Percentiles rank a stretch among this genome's conserved stretches.
phyloP scores from a whole-genome alignment of 2,888 invertebrate species.

The Cephus rjabovi region DNA sequence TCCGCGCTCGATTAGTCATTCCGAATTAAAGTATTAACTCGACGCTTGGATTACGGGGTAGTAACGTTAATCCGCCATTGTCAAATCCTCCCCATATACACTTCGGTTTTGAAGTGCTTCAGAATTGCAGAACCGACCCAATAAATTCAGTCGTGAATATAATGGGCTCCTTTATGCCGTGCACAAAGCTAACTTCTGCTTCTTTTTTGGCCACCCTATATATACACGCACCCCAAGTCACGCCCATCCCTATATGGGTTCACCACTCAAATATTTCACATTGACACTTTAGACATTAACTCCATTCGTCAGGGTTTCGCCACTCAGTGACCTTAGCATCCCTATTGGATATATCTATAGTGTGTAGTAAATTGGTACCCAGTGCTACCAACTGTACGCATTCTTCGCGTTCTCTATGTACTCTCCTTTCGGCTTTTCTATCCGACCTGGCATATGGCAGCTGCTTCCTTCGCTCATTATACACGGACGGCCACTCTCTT shows the following conservation, averaged over 20 bases:
- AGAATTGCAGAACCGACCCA: constrained; percentile 31
- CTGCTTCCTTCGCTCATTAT: constrained; percentile 6
- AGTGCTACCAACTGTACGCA: background rate
- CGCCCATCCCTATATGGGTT: constrained; percentile 43
- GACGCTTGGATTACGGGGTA: background rate
- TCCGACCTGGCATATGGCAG: background rate
- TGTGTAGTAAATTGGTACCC: background rate
- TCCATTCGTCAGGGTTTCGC: constrained; percentile 53
- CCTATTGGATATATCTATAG: background rate
- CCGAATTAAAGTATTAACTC: constrained; percentile 3
- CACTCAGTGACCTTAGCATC: constrained; percentile 21
- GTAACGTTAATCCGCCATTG: constrained; percentile 4
- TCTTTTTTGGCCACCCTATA: background rate
- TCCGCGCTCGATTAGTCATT: constrained; percentile 2
- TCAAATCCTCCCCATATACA: background rate
- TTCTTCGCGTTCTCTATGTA: background rate
- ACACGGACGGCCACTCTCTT: constrained; percentile 21
- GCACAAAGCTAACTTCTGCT: constrained; percentile 32
- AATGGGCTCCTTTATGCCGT: constrained; percentile 33
- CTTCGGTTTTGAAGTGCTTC: constrained; percentile 16
- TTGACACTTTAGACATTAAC: constrained; percentile 59
- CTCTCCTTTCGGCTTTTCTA: background rate
- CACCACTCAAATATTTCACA: constrained; percentile 56
- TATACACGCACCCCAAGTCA: constrained; percentile 33
- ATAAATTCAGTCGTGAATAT: constrained; percentile 40